Percentiles rank a stretch among this genome's conserved stretches.
phyloP scores from a whole-genome alignment of 2,113 vertebrate genomes.

The Zootoca vivipara region DNA sequence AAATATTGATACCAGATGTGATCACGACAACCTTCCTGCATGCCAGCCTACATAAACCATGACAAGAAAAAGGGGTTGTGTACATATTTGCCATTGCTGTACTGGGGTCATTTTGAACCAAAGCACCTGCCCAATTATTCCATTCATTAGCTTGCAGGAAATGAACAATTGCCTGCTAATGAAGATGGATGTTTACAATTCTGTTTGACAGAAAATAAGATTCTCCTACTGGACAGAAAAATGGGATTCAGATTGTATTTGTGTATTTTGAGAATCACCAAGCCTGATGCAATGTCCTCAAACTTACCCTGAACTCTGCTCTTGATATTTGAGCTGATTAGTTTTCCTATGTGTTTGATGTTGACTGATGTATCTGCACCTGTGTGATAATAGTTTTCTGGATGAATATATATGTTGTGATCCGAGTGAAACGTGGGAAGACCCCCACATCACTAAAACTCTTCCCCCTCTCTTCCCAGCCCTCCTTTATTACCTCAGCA shows the following conservation, averaged over 20 bases:
- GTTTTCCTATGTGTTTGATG: constrained; percentile 53
- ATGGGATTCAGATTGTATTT: constrained; percentile 59
- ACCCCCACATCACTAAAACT: constrained; percentile 55
- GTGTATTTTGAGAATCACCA: constrained; percentile 38
- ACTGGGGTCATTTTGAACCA: constrained; percentile 63
- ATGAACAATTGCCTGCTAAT: constrained; percentile 73
- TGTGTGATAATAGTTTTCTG: constrained; percentile 43
- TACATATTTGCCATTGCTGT: constrained; percentile 58
- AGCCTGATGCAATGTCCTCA: constrained; percentile 59
- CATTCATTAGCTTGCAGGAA: constrained; percentile 77
- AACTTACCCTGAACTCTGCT: constrained; percentile 72
- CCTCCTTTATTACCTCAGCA: constrained; percentile 44
- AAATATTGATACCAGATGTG: background rate
- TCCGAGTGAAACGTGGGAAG: constrained; percentile 42
- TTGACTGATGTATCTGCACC: constrained; percentile 55
- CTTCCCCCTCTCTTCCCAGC: background rate
- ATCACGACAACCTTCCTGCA: background rate
- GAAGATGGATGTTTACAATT: constrained; percentile 75
- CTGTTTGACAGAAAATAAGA: constrained; percentile 74
- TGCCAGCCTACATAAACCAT: background rate
- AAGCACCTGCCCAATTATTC: constrained; percentile 63
- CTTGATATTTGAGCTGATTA: constrained; percentile 39
- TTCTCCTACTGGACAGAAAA: constrained; percentile 69
- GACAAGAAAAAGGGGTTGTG: constrained; percentile 37
- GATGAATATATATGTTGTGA: constrained; percentile 45